These are phyloP conservation scores for Diprion similis DNA, from an alignment of 1,140 invertebrate species.

Conservation along the genomic window DNA sequence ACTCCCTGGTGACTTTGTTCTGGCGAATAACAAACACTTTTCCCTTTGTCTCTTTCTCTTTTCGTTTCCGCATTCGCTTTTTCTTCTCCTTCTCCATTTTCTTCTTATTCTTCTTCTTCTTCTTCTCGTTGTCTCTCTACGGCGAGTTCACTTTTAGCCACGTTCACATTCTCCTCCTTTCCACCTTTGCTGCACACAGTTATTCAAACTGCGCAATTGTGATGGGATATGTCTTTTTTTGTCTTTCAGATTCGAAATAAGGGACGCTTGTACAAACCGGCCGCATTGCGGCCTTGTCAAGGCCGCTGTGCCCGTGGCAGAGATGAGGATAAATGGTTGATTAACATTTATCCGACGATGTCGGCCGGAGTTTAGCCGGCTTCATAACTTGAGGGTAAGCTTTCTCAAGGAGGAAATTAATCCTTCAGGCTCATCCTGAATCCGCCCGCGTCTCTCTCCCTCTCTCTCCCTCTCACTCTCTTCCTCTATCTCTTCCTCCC, in stretches of 20 bases:
- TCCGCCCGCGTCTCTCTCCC: background rate
- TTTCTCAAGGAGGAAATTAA: constrained; percentile 18
- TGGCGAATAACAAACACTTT: background rate
- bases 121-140: too few species aligned
- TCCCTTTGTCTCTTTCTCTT: background rate
- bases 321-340: constrained; percentile 15
- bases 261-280: too few species aligned
- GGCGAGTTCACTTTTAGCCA: background rate
- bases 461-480: background rate
- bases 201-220: too few species aligned
- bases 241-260: too few species aligned
- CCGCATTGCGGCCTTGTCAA: too few species aligned
- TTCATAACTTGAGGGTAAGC: constrained; percentile 13
- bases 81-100: background rate
- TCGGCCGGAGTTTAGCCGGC: constrained; percentile 10
- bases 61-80: background rate
- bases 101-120: too few species aligned
- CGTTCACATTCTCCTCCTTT: background rate
- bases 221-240: too few species aligned
- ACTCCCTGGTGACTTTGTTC: background rate
- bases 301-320: background rate
- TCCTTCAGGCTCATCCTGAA: constrained; percentile 13
- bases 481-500: too few species aligned
- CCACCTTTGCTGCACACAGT: too few species aligned
- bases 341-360: constrained; percentile 18